Conservation (phyloP, 1,140 invertebrate species). For the Anoplophora glabripennis region DNA sequence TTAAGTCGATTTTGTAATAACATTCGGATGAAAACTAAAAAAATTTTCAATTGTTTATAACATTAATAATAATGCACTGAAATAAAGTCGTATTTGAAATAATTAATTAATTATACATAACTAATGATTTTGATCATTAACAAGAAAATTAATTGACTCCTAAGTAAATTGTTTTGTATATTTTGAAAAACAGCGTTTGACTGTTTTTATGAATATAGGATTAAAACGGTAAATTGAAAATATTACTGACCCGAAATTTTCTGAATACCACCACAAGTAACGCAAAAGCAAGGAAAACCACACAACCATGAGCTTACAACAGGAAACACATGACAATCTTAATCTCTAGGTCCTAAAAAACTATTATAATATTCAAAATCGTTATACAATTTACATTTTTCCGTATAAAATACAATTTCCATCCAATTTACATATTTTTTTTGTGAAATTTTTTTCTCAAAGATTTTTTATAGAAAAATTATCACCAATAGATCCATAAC, state of each 20-base stretch:
- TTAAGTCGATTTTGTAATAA: too few species aligned
- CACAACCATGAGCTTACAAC: conserved; percentile 35
- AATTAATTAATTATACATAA: too few species aligned
- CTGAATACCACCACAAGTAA: conserved; percentile 15
- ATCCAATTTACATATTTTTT: conserved; percentile 21
- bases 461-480: conserved; percentile 31
- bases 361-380: conserved; percentile 23
- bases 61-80: too few species aligned
- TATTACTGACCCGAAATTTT: conserved; percentile 1
- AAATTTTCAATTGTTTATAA: too few species aligned
- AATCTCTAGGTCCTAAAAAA: conserved; percentile 11
- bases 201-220: too few species aligned
- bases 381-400: conserved; percentile 34
- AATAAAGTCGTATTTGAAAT: too few species aligned
- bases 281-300: conserved; percentile 38
- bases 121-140: too few species aligned
- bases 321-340: conserved; percentile 5
- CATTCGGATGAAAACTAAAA: too few species aligned
- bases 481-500: conserved; percentile 35
- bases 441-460: conserved; percentile 21
- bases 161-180: too few species aligned
- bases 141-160: too few species aligned
- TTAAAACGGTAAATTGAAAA: too few species aligned
- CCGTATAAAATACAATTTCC: conserved; percentile 34
- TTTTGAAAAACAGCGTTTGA: too few species aligned